A percentile compares a stretch with the other conserved stretches of the same genome.
These are phyloP conservation scores for Daubentonia madagascariensis DNA, from an alignment of 2,113 vertebrate species.

Conservation along the genomic window DNA sequence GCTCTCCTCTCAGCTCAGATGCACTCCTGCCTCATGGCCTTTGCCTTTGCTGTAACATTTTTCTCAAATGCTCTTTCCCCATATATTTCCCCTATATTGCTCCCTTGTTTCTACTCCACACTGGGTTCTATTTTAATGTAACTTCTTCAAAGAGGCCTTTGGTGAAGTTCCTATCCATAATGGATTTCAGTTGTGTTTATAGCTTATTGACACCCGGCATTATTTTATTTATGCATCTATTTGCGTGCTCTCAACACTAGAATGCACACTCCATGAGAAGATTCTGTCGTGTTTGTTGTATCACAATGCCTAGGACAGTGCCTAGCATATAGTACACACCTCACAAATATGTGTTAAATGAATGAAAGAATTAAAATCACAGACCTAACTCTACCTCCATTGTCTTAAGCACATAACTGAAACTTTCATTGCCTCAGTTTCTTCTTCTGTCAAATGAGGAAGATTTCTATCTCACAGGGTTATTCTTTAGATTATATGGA, in stretches of 20 bases:
- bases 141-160: background rate
- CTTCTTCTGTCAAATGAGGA: background rate
- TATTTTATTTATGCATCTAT: background rate
- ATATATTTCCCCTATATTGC: background rate
- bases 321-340: background rate
- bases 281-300: background rate
- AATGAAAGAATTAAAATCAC: background rate
- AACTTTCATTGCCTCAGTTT: background rate
- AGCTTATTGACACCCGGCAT: background rate
- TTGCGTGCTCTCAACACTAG: background rate
- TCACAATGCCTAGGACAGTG: background rate
- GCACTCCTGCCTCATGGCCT: background rate
- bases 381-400: background rate
- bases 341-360: background rate
- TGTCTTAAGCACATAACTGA: background rate
- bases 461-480: background rate
- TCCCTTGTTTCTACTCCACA: background rate
- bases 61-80: background rate
- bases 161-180: background rate
- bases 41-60: background rate
- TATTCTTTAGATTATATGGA: background rate
- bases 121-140: background rate
- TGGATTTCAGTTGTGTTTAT: background rate
- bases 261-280: background rate
- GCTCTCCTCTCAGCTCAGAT: background rate